Base-by-base conservation (phyloP, 1,140 invertebrate species). In the Lordiphosa stackelbergi region DNA sequence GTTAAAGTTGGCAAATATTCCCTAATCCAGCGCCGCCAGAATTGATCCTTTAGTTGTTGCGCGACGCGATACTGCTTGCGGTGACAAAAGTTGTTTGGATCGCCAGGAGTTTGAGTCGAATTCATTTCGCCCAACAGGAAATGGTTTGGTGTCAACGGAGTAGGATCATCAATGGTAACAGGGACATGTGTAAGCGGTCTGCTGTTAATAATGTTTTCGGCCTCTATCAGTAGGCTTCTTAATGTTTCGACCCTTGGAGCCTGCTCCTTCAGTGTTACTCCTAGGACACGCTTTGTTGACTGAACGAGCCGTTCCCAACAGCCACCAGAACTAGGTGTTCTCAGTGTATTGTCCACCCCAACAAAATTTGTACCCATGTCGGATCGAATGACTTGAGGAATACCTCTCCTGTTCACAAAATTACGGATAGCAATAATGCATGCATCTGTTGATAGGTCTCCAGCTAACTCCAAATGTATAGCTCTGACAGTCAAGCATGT, bases 111-210 rank as follows among this genome's bases (percentile, higher is more conserved):
- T 12, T 19, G 22, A 24, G 19, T 41, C 16, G 42, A 45, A 19
- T 53, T 64, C 7, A 49, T 11, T 5, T 28, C 10, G 5, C 48
- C 62, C 9, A 56, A 3, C n/a, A 56, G 24, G 8, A 58, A 53
- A 48, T 53, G 36, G 9, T 55, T 65, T 4, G 48, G 62, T 10
- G 55, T 58, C 13, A 65, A 22, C 24, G 53, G 41, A 13, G 66
- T 54, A 1, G 57, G 41, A 34, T 87, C 69, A 41, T 63, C 53
- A 3, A 73, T 66, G 35, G 77, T 53, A 0, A 69, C 55, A 45
- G 52, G 69, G 5, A 86, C 62, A n/a, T 83, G 62, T 2, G 65
- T 73, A 5, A 85, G 41, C 36, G 69, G 64, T 8, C 84, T 42
- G 1, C 34, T 40, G 56, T 81, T 77, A 5, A 73, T 59, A 1